Percentiles rank a stretch among this genome's conserved stretches.
phyloP scores from a whole-genome alignment of 2,797 vertebrate species.

The Champsocephalus esox region DNA sequence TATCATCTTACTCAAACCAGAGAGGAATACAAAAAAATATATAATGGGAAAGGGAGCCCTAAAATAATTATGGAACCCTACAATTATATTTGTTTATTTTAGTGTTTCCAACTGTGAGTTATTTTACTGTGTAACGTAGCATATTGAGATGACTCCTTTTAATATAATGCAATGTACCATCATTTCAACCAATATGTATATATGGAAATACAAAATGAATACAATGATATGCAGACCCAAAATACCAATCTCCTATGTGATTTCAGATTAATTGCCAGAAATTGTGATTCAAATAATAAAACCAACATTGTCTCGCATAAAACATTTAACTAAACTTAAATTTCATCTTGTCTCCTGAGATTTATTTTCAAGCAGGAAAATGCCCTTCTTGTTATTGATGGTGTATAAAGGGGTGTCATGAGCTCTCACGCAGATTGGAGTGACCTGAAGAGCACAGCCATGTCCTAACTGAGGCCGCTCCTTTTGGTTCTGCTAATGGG shows the following conservation, averaged over 20 bases:
- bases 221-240: too few species aligned
- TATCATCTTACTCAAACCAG: slow-evolving; percentile 76
- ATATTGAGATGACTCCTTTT: not conserved
- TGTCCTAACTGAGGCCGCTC: slow-evolving; percentile 65
- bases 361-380: slow-evolving; percentile 29
- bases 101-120: too few species aligned
- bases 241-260: not conserved
- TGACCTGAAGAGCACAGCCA: slow-evolving; percentile 41
- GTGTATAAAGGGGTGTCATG: slow-evolving; percentile 57
- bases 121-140: not conserved
- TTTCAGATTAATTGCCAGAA: not conserved
- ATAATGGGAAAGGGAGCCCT: slow-evolving; percentile 51
- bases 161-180: too few species aligned
- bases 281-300: slow-evolving; percentile 17
- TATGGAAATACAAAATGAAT: too few species aligned
- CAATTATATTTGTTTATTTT: too few species aligned
- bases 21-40: slow-evolving; percentile 68
- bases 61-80: slow-evolving; percentile 4
- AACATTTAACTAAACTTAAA: slow-evolving; percentile 16
- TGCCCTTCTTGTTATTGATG: slow-evolving; percentile 25
- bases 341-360: slow-evolving; percentile 46
- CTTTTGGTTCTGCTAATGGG: too few species aligned
- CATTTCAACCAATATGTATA: not conserved
- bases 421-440: slow-evolving; percentile 2
- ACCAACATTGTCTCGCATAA: not conserved